phyloP scores from a whole-genome alignment of 1,140 invertebrate genomes.

The Phthorimaea operculella region DNA sequence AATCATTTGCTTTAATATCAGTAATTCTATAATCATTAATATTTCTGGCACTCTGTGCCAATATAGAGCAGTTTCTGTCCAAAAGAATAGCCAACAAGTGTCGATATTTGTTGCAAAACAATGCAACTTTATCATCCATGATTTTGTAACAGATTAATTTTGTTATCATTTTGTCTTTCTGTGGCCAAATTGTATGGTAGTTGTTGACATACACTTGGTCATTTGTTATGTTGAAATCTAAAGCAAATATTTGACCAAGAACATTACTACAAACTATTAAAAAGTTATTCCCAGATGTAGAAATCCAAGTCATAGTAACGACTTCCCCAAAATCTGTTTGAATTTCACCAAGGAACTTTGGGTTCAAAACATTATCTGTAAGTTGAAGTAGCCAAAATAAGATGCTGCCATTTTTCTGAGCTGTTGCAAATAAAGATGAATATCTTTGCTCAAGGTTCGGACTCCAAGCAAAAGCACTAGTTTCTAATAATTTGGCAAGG shows the following conservation, averaged over 20 bases:
- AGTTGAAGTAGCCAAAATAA: slow-evolving; percentile 36
- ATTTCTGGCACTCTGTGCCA: slow-evolving; percentile 32
- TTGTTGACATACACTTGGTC: slow-evolving; percentile 20
- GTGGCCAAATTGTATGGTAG: slow-evolving; percentile 26
- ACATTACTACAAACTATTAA: slow-evolving; percentile 30
- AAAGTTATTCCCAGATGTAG: slow-evolving; percentile 19
- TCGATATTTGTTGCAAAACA: slow-evolving; percentile 45
- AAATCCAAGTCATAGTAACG: slow-evolving; percentile 32
- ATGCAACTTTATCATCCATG: slow-evolving; percentile 26
- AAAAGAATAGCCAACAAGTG: slow-evolving; percentile 43
- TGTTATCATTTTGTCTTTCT: slow-evolving; percentile 43
- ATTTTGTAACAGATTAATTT: slow-evolving; percentile 24
- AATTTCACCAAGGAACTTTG: slow-evolving; percentile 19
- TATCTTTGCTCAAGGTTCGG: slow-evolving; percentile 18
- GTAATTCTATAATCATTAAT: slow-evolving; percentile 49
- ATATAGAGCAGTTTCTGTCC: slow-evolving; percentile 29
- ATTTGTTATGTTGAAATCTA: slow-evolving; percentile 26
- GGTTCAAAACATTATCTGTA: slow-evolving; percentile 13
- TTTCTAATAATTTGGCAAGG: slow-evolving; percentile 25
- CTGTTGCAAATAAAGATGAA: slow-evolving; percentile 40
- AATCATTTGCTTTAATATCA: slow-evolving; percentile 19
- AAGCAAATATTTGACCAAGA: slow-evolving; percentile 28
- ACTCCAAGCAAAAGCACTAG: slow-evolving; percentile 38
- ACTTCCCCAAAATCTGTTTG: slow-evolving; percentile 24
- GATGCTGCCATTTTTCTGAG: slow-evolving; percentile 42